Evolutionary conservation across 2,797 vertebrate genomes (phyloP).

Genomic region (Bovichtus diacanthus): DNA sequence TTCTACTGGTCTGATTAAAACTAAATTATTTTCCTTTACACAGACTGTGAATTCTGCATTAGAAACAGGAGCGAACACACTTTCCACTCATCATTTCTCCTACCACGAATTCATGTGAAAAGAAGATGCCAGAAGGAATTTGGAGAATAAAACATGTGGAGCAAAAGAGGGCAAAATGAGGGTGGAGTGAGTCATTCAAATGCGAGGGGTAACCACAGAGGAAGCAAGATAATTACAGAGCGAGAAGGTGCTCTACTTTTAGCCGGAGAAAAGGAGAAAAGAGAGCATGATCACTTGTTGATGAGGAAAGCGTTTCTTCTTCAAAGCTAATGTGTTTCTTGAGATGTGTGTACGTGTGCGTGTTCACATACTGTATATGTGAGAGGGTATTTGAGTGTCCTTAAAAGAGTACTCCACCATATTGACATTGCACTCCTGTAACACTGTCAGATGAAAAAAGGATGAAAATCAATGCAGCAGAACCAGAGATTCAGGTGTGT

Average conservation of each 20-base stretch:
- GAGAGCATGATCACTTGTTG: conserved; percentile 7
- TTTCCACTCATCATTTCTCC: conserved; percentile 15
- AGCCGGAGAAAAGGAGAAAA: background rate
- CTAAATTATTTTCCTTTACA: background rate
- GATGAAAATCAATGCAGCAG: background rate
- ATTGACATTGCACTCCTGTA: background rate
- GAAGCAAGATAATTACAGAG: conserved; percentile 26
- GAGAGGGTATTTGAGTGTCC: background rate
- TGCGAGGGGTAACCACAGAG: conserved; percentile 9
- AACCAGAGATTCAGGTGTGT: too few relatives aligned
- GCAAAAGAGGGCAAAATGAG: conserved; percentile 22
- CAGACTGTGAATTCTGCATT: background rate
- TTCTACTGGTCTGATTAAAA: conserved; percentile 6
- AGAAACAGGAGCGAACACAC: background rate
- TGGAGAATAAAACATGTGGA: background rate
- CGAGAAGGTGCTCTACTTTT: background rate
- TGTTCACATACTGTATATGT: background rate
- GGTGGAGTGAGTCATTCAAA: conserved; percentile 37
- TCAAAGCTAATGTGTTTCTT: background rate
- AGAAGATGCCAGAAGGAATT: conserved; percentile 20
- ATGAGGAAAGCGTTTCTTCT: background rate
- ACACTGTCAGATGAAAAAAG: background rate
- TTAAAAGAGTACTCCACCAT: background rate
- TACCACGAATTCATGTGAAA: conserved; percentile 2
- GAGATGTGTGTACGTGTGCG: background rate